These are phyloP conservation scores for Iselma pallidipennis DNA, from an alignment of 2,888 invertebrate species.

Conservation along the genomic window DNA sequence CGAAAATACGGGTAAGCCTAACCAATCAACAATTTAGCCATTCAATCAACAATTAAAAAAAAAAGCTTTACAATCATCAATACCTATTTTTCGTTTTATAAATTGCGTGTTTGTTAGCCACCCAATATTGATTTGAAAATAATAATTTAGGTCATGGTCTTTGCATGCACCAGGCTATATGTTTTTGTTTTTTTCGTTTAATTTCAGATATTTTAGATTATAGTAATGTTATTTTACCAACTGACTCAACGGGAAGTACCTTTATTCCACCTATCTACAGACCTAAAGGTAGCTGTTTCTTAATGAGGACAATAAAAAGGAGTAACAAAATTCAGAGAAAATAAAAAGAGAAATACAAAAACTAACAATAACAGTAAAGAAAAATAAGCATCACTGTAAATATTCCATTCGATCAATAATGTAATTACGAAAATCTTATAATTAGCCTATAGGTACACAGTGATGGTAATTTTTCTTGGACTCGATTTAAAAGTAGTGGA, in stretches of 20 bases:
- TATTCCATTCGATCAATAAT: no score
- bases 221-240: constrained; percentile 74
- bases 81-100: not conserved
- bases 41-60: not conserved
- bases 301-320: no score
- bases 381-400: not conserved
- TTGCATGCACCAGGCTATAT: not conserved
- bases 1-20: constrained; percentile 70
- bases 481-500: not conserved
- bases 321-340: not conserved
- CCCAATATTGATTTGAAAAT: not conserved
- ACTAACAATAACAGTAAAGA: not conserved
- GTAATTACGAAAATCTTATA: no score
- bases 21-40: not conserved
- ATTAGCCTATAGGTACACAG: not conserved
- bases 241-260: constrained; percentile 73
- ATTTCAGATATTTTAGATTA: constrained; percentile 75
- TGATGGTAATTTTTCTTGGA: not conserved
- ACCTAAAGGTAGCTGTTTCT: constrained; percentile 67
- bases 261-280: constrained; percentile 71
- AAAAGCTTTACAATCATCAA: not conserved
- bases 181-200: constrained; percentile 38
- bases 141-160: constrained; percentile 4
- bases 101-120: constrained; percentile 6
- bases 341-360: not conserved